These are phyloP conservation scores for Coendou prehensilis DNA, from an alignment of 2,797 vertebrate genomes.

Conservation along the genomic window DNA sequence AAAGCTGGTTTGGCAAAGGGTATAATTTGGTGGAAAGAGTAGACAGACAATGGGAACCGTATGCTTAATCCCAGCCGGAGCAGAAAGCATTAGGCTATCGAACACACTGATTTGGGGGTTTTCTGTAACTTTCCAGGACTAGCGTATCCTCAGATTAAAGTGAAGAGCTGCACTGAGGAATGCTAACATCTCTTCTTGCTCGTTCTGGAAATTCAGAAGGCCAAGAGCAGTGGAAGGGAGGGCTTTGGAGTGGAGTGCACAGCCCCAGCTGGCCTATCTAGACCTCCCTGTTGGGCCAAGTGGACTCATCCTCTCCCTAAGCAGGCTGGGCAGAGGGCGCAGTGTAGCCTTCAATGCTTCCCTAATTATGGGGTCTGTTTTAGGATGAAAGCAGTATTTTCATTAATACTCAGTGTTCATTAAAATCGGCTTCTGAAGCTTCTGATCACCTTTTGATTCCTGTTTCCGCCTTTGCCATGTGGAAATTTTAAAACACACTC, in stretches of 20 bases:
- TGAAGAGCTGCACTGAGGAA: not conserved
- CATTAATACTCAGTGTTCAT: not conserved
- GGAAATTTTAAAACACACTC: slow-evolving; percentile 33
- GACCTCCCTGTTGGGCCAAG: not conserved
- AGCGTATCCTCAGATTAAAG: not conserved
- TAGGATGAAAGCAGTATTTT: not conserved
- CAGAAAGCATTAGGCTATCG: not conserved
- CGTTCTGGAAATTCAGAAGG: not conserved
- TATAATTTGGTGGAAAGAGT: not conserved
- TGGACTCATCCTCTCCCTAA: not conserved
- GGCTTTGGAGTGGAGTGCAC: not conserved
- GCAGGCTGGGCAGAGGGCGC: no score
- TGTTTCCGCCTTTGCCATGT: slow-evolving; percentile 24
- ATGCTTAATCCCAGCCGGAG: accelerated
- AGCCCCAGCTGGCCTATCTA: not conserved
- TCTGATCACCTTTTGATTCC: not conserved
- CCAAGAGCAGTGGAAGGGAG: not conserved
- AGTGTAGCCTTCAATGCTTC: not conserved
- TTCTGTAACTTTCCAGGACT: not conserved
- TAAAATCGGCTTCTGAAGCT: not conserved
- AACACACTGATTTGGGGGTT: no score
- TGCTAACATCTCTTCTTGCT: not conserved
- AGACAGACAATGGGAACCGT: not conserved
- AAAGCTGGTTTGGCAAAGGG: not conserved
- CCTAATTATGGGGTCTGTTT: not conserved